Conservation (phyloP, 2,797 vertebrate genomes). For the Limosa lapponica region DNA sequence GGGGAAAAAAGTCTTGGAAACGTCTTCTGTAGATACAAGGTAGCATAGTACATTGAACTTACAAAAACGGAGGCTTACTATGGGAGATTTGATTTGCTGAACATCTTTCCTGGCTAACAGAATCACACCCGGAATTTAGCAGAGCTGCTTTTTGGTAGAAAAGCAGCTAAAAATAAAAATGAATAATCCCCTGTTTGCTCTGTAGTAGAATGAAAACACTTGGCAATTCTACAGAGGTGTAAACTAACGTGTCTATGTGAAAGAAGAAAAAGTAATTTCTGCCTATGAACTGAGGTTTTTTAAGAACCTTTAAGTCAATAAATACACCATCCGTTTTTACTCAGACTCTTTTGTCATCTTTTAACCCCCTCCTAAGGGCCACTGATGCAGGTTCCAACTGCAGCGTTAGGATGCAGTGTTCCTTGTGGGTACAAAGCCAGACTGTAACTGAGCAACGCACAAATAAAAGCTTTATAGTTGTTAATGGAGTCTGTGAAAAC, state of each 20-base stretch:
- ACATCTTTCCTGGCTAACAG: background rate
- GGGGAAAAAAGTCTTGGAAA: background rate
- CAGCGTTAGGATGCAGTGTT: background rate
- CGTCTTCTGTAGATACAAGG: background rate
- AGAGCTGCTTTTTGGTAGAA: background rate
- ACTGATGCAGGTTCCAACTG: fast-evolving
- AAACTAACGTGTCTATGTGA: background rate
- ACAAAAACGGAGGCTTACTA: fast-evolving
- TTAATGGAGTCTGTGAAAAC: background rate
- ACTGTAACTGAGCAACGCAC: background rate
- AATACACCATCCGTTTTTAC: background rate
- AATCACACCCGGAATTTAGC: background rate
- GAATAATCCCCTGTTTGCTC: background rate
- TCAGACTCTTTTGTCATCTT: background rate
- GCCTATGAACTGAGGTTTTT: background rate
- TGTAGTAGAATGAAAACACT: background rate
- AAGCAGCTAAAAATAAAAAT: background rate
- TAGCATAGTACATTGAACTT: background rate
- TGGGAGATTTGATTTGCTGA: background rate
- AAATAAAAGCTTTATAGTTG: background rate
- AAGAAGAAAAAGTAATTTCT: background rate
- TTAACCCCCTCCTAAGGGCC: background rate
- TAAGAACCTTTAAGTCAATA: background rate
- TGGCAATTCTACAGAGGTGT: background rate
- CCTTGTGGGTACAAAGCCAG: background rate